Conservation (phyloP, 2,113 vertebrate species). For the Clarias gariepinus region DNA sequence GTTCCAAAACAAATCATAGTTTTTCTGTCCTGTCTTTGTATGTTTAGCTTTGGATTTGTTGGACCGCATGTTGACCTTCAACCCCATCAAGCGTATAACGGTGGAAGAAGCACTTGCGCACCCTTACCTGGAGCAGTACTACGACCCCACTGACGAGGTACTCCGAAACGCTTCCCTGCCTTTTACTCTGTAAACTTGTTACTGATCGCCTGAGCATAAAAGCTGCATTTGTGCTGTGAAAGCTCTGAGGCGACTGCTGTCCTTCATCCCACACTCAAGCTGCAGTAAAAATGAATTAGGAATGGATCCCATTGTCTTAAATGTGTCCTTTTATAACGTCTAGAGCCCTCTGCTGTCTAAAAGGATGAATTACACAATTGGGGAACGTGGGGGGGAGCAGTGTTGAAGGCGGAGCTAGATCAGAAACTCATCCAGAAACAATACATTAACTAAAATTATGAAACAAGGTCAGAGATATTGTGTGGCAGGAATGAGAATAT, state of each 20-base stretch:
- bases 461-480: not conserved
- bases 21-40: slow-evolving; percentile 51
- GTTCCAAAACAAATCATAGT: not conserved
- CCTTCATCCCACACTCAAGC: not conserved
- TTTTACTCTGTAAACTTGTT: not conserved
- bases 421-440: not conserved
- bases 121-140: slow-evolving; percentile 90
- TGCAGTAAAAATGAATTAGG: not conserved
- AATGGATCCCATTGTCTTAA: too few species aligned
- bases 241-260: not conserved
- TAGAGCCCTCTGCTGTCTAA: not conserved
- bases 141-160: slow-evolving; percentile 88
- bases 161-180: not conserved
- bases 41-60: slow-evolving; percentile 87
- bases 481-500: not conserved
- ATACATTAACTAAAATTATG: not conserved
- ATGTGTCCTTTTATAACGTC: not conserved
- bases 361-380: not conserved
- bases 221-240: not conserved
- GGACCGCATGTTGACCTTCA: slow-evolving; percentile 89
- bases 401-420: not conserved
- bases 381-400: not conserved
- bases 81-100: slow-evolving; percentile 87
- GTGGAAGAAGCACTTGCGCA: slow-evolving; percentile 87
- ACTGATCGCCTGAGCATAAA: not conserved